These are phyloP conservation scores for Amiota mariae DNA, from an alignment of 2,888 invertebrate genomes.

Conservation along the genomic window DNA sequence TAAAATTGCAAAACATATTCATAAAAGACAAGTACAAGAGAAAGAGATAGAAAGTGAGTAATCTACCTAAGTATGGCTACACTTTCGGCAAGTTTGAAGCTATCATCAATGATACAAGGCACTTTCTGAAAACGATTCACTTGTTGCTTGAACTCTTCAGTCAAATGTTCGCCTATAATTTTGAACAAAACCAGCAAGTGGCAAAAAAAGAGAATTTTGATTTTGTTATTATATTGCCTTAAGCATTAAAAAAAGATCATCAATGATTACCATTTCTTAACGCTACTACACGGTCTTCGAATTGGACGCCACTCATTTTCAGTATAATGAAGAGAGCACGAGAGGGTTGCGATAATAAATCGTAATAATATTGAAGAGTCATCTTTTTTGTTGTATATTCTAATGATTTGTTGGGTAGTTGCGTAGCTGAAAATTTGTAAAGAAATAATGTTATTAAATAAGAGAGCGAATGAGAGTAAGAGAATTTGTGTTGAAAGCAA, in stretches of 20 bases:
- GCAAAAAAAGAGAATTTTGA: not conserved
- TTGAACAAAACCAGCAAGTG: too few relatives aligned
- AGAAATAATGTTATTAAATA: not conserved
- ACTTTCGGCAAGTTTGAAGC: conserved; percentile 80
- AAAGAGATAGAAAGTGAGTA: not conserved
- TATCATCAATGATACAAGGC: conserved; percentile 81
- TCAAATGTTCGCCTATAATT: conserved; percentile 76
- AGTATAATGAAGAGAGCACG: conserved; percentile 82
- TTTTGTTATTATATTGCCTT: conserved; percentile 7
- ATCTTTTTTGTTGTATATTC: conserved; percentile 36
- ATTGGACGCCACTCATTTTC: conserved; percentile 78
- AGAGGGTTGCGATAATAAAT: conserved; percentile 85
- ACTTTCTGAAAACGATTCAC: conserved; percentile 79
- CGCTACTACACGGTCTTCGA: conserved; percentile 78
- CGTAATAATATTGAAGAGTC: conserved; percentile 79
- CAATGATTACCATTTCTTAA: conserved; percentile 77
- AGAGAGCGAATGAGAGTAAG: not conserved
- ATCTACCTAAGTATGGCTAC: conserved; percentile 77
- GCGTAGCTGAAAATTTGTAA: too few relatives aligned
- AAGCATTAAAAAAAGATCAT: conserved; percentile 10
- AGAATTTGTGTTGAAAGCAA: not conserved
- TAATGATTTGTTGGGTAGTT: too few relatives aligned
- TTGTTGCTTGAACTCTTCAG: conserved; percentile 76
- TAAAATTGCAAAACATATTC: conserved; percentile 26
- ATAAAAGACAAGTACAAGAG: not conserved